Evolutionary conservation across 2,113 vertebrate genomes (phyloP).

Genomic region (Elgaria multicarinata): DNA sequence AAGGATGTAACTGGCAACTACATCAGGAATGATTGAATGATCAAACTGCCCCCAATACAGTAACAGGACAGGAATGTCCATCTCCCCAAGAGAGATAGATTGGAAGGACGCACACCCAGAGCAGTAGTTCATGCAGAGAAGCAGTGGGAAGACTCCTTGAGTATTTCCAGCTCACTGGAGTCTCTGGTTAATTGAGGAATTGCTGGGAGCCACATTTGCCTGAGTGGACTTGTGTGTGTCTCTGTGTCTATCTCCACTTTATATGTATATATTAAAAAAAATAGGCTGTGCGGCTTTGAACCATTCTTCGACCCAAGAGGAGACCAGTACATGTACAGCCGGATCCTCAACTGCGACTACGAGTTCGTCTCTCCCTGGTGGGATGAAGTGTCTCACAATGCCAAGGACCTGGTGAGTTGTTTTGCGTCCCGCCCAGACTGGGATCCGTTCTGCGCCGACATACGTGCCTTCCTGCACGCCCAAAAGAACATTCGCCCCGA

Average conservation of each 20-base stretch:
- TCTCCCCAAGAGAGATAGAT: too few relatives aligned
- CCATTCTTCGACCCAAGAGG: slow-evolving; percentile 90
- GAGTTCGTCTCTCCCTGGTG: slow-evolving; percentile 87
- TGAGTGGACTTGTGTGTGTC: too few relatives aligned
- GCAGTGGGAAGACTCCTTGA: background rate
- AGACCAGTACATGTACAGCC: slow-evolving; percentile 90
- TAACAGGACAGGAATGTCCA: background rate
- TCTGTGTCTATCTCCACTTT: too few relatives aligned
- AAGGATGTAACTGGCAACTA: too few relatives aligned
- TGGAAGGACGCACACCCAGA: background rate
- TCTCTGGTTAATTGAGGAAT: background rate
- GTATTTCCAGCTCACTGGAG: too few relatives aligned
- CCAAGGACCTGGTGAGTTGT: slow-evolving; percentile 84
- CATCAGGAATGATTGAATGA: background rate
- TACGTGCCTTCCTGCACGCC: too few relatives aligned
- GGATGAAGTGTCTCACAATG: slow-evolving; percentile 85
- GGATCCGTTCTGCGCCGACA: too few relatives aligned
- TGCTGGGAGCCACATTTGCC: background rate
- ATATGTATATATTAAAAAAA: too few relatives aligned
- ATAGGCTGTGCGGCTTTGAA: slow-evolving; percentile 91
- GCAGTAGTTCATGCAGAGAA: background rate
- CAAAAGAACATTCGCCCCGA: too few relatives aligned
- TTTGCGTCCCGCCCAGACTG: too few relatives aligned
- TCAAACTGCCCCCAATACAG: background rate
- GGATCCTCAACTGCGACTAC: slow-evolving; percentile 87